Evolutionary conservation across 1,140 invertebrate species (phyloP), one percentile per base, ranked within the genome.

Genomic region (Drosophila mauritiana): DNA sequence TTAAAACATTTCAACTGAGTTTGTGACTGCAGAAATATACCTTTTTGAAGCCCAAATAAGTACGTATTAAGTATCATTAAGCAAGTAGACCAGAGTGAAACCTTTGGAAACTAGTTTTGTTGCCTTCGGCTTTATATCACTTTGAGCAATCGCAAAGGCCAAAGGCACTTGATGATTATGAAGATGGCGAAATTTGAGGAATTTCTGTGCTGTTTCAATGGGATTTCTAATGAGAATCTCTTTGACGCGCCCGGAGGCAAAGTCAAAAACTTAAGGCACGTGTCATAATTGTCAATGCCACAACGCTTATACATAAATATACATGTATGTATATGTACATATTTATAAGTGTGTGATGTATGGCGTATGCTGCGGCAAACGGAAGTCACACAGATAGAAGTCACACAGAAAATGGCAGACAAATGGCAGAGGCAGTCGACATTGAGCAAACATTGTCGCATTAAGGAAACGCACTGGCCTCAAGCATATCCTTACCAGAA

Each of bases 201-300:
- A 48, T 64, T 51, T 36, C 25, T 58, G 59, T 42, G 25, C 31
- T 27, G 25, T 8, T 54, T 68, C 64, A 53, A 45, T 68, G 46
- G 48, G 15, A 10, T 42, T 48, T 55, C 51, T 70, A 70, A 70
- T 70, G 42, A 70, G 64, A 65, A 70, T 57, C 49, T 70, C 51
- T 57, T 39, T 52, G 45, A 40, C 40, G 27, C 34, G 46, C 68
- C 68, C 6, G 8, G 12, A 56, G 46, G 15, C 37, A 64, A 64
- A 46, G 70, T 63, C 42, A 55, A 79, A 68, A 64, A 65, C 48
- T 76, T 63, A 48, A 79, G 75, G 70, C 76, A 76, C 76, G 67
- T 84, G 81, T 85, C 81, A 80, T 80, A 84, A 84, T 85, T 84
- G 77, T 84, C 77, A 85, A 85, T 85, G 81, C 56, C 81, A 84